Conservation (phyloP, 2,113 vertebrate species). For the Paramisgurnus dabryanus region DNA sequence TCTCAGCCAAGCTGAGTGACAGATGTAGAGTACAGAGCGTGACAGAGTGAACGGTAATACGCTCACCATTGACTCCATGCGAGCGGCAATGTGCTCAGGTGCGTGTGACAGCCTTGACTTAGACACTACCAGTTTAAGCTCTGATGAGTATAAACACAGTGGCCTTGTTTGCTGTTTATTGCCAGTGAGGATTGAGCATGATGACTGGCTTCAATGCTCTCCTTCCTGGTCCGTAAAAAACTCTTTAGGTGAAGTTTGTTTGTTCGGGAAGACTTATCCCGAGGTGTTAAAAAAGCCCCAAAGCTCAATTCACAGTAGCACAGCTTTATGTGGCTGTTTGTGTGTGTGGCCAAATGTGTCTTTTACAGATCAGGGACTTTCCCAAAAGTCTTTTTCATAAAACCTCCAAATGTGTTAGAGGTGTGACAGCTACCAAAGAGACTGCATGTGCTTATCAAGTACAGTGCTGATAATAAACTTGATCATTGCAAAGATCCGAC, state of each 20-base stretch:
- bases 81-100: slow-evolving; percentile 54
- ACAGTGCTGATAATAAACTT: slow-evolving; percentile 71
- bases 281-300: slow-evolving; percentile 38
- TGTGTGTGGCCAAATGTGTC: slow-evolving; percentile 27
- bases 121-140: slow-evolving; percentile 31
- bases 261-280: slow-evolving; percentile 39
- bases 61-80: slow-evolving; percentile 61
- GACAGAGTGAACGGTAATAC: slow-evolving; percentile 65
- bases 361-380: slow-evolving; percentile 45
- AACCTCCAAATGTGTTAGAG: slow-evolving; percentile 66
- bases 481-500: slow-evolving; percentile 64
- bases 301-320: slow-evolving; percentile 42
- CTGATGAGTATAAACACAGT: slow-evolving; percentile 49
- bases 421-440: slow-evolving; percentile 65
- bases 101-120: slow-evolving; percentile 32
- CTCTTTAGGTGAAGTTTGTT: slow-evolving; percentile 51
- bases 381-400: slow-evolving; percentile 25
- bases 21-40: slow-evolving; percentile 70
- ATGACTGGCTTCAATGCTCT: slow-evolving; percentile 19
- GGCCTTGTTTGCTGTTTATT: slow-evolving; percentile 38
- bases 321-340: slow-evolving; percentile 48
- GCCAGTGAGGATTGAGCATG: slow-evolving; percentile 21
- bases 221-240: slow-evolving; percentile 36
- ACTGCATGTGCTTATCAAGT: slow-evolving; percentile 61
- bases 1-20: slow-evolving; percentile 69